Evolutionary conservation across 1,140 invertebrate genomes (phyloP).

Genomic region (Acromyrmex heyeri): DNA sequence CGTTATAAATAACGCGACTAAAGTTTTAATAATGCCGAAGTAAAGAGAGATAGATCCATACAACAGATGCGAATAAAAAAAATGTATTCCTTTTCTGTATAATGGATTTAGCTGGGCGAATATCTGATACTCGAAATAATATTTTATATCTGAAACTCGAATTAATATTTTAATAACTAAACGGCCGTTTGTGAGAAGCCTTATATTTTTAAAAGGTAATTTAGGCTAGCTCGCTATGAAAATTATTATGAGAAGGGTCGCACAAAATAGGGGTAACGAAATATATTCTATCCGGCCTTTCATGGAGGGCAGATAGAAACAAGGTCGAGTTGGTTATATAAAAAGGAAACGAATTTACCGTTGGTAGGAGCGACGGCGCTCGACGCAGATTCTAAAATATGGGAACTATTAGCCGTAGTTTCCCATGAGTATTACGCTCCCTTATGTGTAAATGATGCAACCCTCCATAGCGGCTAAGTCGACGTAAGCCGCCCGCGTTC

Average conservation of each 20-base stretch:
- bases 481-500: constrained; percentile 28
- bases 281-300: neutral
- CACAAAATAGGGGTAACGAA: constrained; percentile 58
- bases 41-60: neutral
- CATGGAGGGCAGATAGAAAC: constrained; percentile 47
- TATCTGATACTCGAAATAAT: constrained; percentile 56
- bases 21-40: neutral
- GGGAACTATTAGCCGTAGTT: constrained; percentile 82
- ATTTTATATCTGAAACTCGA: constrained; percentile 43
- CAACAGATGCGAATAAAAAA: constrained; percentile 7
- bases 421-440: constrained; percentile 75
- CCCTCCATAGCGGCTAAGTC: neutral
- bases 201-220: constrained; percentile 78
- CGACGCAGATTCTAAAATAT: constrained; percentile 81
- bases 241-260: constrained; percentile 75
- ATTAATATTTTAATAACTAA: constrained; percentile 80
- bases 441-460: constrained; percentile 82
- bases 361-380: constrained; percentile 57
- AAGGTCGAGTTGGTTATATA: constrained; percentile 21
- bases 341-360: constrained; percentile 51
- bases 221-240: constrained; percentile 68
- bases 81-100: neutral
- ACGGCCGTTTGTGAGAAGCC: constrained; percentile 31
- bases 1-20: neutral
- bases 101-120: neutral